Evolutionary conservation across 2,888 invertebrate species (phyloP), one percentile per base, ranked within the genome.

Genomic region (Apotomis betuletana): DNA sequence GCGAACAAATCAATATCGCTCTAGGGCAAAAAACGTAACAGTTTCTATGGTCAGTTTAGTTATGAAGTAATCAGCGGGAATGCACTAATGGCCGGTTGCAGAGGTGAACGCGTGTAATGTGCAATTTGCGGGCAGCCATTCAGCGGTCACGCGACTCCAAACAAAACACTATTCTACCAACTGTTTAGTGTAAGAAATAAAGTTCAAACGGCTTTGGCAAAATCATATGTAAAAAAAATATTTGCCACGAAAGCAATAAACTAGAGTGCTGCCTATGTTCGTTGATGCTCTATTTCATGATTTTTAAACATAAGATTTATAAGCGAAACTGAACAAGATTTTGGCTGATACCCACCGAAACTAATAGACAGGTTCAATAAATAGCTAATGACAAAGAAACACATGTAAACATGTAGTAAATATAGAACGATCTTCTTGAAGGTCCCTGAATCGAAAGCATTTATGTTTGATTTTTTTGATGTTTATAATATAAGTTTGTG

Each of bases 31-130:
- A 86, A 88, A 87, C 87, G 87, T 87, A 85, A 87, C 85, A 87
- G 85, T 88, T 88, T 88, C 87, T 81, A 88, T 89, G 86, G 86
- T 87, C 85, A 87, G 85, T 88, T 89, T 88, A 87, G 87, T 84
- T 88, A 85, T 90, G 88, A 87, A 87, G 90, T 91, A 91, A 91
- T 92, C 87, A 84, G 82, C 83, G 88, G 86, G 90, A 88, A 90
- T 92, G 91, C 88, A 88, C 86, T 91, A 91, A 91, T 91, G 87
- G 87, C 81, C 83, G 86, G 87, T 90, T 90, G 90, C 90, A 87
- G 81, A 80, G 83, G 83, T 83, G 86, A 87, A 86, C 84, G 85
- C 88, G 85, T 89, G 87, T 90, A 91, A 91, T 90, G 85, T 87
- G 89, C 90, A 91, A 92, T 91, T 92, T 90, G 87, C 87, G 85